A percentile compares a stretch with the other conserved stretches of the same genome.
phyloP scores from a whole-genome alignment of 2,888 invertebrate genomes.

The Agrotis segetum region DNA sequence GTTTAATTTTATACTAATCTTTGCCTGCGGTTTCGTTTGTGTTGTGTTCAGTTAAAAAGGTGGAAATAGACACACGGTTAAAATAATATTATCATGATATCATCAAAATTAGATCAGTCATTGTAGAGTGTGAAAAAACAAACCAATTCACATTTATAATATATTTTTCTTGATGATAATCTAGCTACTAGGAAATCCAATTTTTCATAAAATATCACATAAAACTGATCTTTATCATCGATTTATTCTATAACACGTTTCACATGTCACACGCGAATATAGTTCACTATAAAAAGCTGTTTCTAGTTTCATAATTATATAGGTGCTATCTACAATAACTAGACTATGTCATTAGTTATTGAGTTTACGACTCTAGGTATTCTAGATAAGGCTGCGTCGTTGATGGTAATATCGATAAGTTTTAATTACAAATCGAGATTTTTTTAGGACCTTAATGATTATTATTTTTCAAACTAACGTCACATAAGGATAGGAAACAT shows the following conservation, averaged over 20 bases:
- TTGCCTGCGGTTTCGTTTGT: no score
- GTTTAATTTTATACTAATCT: neutral
- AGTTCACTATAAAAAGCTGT: conserved; percentile 22
- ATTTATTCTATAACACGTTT: conserved; percentile 29
- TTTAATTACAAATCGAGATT: neutral
- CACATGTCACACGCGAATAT: conserved; percentile 55
- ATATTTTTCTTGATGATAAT: neutral
- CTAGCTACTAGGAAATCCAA: neutral
- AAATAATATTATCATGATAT: no score
- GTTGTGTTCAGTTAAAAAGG: no score
- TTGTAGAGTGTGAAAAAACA: no score
- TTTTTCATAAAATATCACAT: neutral
- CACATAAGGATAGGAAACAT: no score
- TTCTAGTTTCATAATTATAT: conserved; percentile 30
- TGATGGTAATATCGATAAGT: conserved; percentile 6
- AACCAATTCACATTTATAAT: no score
- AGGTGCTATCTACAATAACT: neutral
- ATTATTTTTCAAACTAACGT: no score
- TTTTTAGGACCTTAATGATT: no score
- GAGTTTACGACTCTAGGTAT: neutral
- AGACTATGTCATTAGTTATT: conserved; percentile 14
- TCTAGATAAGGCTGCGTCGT: conserved; percentile 2
- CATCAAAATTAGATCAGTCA: no score
- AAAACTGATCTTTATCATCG: conserved; percentile 18
- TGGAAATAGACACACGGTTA: no score